phyloP scores from a whole-genome alignment of 2,113 vertebrate genomes.

The Sceloporus undulatus region DNA sequence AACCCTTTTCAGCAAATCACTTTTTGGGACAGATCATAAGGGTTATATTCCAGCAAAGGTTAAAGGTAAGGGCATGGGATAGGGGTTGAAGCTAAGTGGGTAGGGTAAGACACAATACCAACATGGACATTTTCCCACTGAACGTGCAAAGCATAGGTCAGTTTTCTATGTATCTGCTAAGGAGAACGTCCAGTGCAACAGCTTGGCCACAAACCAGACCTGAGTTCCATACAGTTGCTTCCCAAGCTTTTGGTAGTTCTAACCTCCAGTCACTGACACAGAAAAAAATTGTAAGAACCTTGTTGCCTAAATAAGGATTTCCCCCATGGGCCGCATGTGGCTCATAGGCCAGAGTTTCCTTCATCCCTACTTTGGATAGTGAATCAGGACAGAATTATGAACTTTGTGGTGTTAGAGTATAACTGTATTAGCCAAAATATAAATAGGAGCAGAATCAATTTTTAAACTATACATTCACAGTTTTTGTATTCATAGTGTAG shows the following conservation, averaged over 20 bases:
- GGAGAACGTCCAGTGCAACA: neutral
- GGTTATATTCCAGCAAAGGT: too few relatives aligned
- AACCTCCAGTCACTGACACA: too few relatives aligned
- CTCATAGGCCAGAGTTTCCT: neutral
- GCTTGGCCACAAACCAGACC: too few relatives aligned
- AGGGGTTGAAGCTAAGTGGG: too few relatives aligned
- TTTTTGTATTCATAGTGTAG: neutral
- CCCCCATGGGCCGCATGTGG: neutral
- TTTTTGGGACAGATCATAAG: too few relatives aligned
- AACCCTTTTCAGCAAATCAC: too few relatives aligned
- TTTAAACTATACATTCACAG: constrained; percentile 30
- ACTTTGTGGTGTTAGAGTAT: constrained; percentile 65
- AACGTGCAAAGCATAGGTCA: neutral
- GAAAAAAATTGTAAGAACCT: neutral
- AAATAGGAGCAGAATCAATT: too few relatives aligned
- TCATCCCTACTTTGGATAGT: neutral
- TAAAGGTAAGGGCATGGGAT: too few relatives aligned
- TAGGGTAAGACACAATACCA: too few relatives aligned
- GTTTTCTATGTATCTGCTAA: neutral
- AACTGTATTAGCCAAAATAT: constrained; percentile 54
- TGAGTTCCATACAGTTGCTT: neutral
- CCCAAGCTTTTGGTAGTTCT: neutral
- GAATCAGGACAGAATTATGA: constrained; percentile 68
- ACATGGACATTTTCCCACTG: neutral
- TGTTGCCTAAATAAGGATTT: neutral